These are phyloP conservation scores for Pseudomyrmex sp. DNA, from an alignment of 1,140 invertebrate species.

Conservation along the genomic window DNA sequence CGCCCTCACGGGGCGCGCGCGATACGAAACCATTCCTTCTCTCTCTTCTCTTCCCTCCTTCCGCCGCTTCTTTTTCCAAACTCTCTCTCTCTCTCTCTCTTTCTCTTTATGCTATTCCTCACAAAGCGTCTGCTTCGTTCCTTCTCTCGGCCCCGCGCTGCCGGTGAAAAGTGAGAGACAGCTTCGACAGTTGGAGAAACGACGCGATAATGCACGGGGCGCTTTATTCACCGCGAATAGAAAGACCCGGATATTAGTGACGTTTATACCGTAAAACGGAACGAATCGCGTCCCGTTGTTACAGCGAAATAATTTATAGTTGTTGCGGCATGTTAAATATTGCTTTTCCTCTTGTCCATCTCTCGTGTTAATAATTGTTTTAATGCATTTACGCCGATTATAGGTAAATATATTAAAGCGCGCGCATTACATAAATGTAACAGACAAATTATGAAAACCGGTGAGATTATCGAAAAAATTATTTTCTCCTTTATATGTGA, in stretches of 20 bases:
- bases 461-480: not conserved
- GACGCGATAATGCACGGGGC: conserved; percentile 3
- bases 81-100: not conserved
- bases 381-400: too few species aligned
- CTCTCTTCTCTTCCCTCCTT: conserved; percentile 6
- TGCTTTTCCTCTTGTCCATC: not conserved
- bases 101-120: conserved; percentile 12
- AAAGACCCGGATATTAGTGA: conserved; percentile 30
- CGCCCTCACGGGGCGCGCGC: not conserved
- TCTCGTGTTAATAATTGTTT: not conserved
- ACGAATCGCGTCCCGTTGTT: not conserved
- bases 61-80: not conserved
- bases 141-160: not conserved
- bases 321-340: not conserved
- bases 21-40: not conserved
- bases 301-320: conserved; percentile 9
- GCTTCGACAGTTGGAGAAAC: conserved; percentile 42
- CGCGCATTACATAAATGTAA: too few species aligned
- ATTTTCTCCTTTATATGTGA: not conserved
- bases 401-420: too few species aligned
- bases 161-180: conserved; percentile 34
- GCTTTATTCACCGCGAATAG: conserved; percentile 23
- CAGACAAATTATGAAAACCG: too few species aligned
- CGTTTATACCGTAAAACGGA: not conserved
- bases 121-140: not conserved